Percentiles rank a stretch among this genome's conserved stretches.
These are phyloP conservation scores for Lasiurus borealis DNA, from an alignment of 2,113 vertebrate species.

Conservation along the genomic window DNA sequence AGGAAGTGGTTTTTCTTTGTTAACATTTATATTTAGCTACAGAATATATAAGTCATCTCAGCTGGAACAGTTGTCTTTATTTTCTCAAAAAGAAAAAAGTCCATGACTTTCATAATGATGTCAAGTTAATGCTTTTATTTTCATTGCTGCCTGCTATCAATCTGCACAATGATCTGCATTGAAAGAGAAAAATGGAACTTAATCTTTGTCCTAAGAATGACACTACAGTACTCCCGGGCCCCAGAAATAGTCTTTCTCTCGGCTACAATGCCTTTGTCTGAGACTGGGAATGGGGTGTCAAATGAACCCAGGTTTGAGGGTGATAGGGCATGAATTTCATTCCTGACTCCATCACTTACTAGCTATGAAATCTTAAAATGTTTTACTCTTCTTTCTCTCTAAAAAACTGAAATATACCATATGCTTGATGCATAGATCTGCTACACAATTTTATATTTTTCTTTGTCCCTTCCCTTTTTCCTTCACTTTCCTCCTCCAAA, in stretches of 20 bases:
- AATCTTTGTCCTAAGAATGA: conserved; percentile 27
- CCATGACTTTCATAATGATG: conserved; percentile 59
- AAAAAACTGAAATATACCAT: conserved; percentile 4
- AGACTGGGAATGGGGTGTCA: not conserved
- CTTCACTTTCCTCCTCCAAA: not conserved
- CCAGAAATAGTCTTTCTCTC: conserved; percentile 11
- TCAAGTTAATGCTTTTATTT: conserved; percentile 57
- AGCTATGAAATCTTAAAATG: conserved; percentile 4
- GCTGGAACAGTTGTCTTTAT: conserved; percentile 56
- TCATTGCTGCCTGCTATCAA: conserved; percentile 16
- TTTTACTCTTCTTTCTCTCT: not conserved
- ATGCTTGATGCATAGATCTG: not conserved
- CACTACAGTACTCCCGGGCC: not conserved
- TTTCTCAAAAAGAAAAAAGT: conserved; percentile 44
- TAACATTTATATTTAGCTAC: conserved; percentile 71
- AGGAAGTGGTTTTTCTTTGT: conserved; percentile 57
- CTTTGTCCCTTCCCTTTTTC: not conserved
- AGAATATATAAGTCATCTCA: conserved; percentile 47
- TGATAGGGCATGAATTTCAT: conserved; percentile 34
- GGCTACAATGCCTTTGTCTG: not conserved
- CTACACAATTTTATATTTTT: not conserved
- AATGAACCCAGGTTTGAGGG: not conserved
- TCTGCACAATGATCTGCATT: not conserved
- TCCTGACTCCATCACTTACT: not conserved
- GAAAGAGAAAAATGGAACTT: conserved; percentile 34